Conservation (phyloP, 2,797 vertebrate genomes). For the Loriculus beryllinus region DNA sequence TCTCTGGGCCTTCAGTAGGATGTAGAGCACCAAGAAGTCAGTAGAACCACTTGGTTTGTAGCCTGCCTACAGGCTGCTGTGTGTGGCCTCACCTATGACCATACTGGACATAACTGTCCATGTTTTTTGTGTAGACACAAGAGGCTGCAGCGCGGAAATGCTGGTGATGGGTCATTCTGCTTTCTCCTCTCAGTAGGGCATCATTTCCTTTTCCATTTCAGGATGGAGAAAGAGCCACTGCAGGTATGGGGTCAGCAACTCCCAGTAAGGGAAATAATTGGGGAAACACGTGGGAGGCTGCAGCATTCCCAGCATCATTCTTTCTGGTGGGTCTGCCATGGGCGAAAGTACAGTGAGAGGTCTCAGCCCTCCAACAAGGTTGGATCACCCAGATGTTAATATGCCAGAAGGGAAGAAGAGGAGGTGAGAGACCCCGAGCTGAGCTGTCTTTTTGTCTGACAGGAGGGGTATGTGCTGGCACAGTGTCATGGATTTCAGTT, state of each 20-base stretch:
- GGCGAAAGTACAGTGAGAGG: neutral
- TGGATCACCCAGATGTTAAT: neutral
- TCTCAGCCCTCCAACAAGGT: neutral
- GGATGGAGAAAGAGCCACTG: neutral
- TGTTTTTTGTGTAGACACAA: neutral
- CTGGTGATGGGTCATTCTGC: neutral
- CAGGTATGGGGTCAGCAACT: neutral
- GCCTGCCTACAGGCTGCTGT: neutral
- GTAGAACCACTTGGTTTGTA: neutral
- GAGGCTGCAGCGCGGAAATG: neutral
- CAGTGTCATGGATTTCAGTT: neutral
- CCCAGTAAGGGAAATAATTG: neutral
- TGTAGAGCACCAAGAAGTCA: neutral
- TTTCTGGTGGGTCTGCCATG: neutral
- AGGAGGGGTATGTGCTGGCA: neutral
- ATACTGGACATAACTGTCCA: neutral
- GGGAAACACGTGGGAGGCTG: neutral
- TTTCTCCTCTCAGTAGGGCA: neutral
- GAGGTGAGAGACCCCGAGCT: neutral
- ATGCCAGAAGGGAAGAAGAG: neutral
- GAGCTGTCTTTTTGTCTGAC: neutral
- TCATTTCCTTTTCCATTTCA: neutral
- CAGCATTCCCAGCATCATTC: neutral
- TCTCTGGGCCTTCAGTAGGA: neutral
- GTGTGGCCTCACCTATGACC: neutral